Conservation (phyloP, 2,113 vertebrate genomes). For the Petromus typicus region DNA sequence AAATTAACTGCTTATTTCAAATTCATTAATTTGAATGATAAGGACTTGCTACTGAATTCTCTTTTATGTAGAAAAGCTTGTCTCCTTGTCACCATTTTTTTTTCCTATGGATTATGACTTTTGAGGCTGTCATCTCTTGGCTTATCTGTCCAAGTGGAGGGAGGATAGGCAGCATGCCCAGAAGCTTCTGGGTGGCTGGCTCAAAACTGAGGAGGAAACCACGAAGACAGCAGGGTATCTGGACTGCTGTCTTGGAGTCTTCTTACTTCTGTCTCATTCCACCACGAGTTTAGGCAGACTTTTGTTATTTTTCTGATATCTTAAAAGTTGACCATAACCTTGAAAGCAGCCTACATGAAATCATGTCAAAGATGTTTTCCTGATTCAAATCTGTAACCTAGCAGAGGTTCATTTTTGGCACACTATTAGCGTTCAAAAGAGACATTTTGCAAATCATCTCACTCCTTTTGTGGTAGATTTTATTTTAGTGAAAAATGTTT, state of each 20-base stretch:
- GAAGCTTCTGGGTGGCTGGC: background rate
- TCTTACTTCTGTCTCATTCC: background rate
- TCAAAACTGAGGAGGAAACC: background rate
- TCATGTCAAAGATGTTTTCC: background rate
- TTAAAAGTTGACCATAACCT: background rate
- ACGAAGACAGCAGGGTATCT: background rate
- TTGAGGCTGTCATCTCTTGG: background rate
- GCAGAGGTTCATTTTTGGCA: background rate
- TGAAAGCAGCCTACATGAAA: background rate
- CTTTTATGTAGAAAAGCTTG: background rate
- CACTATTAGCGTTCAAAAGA: background rate
- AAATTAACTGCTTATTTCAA: background rate
- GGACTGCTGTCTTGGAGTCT: background rate
- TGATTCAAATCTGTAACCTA: background rate
- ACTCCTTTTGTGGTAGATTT: background rate
- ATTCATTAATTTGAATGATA: conserved; percentile 48
- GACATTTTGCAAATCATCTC: background rate
- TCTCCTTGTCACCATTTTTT: background rate
- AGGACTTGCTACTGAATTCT: background rate
- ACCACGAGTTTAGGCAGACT: background rate
- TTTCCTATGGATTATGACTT: background rate
- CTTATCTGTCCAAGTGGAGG: background rate
- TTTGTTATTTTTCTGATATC: background rate
- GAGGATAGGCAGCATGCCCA: accelerated
- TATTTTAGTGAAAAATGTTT: background rate